Conservation (phyloP, 2,113 vertebrate genomes). For the Carassius gibelio region DNA sequence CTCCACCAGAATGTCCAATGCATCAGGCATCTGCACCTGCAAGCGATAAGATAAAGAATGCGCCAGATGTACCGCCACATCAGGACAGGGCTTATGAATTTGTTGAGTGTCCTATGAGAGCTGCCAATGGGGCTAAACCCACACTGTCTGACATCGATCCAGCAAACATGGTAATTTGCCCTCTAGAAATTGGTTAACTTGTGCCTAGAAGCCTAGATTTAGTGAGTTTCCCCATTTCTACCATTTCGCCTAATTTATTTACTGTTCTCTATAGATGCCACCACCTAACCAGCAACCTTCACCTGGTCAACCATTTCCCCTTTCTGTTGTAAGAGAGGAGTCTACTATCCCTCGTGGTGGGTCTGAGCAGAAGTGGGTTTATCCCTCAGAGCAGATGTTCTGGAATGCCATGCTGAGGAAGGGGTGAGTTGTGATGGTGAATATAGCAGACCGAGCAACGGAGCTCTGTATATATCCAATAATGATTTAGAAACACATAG, state of each 20-base stretch:
- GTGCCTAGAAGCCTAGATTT: background rate
- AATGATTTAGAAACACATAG: background rate
- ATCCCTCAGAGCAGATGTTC: conserved; percentile 91
- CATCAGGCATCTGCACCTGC: conserved; percentile 51
- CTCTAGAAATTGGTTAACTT: background rate
- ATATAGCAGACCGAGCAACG: background rate
- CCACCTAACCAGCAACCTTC: conserved; percentile 84
- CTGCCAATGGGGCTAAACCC: conserved; percentile 49
- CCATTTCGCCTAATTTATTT: background rate
- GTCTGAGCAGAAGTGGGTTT: conserved; percentile 87
- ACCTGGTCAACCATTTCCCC: conserved; percentile 77
- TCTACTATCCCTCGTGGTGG: conserved; percentile 82
- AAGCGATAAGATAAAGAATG: conserved; percentile 50
- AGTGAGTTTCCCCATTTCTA: background rate
- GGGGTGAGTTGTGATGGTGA: conserved; percentile 73
- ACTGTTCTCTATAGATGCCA: conserved; percentile 77
- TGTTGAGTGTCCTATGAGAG: conserved; percentile 78
- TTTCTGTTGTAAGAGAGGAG: conserved; percentile 82
- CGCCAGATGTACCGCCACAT: conserved; percentile 74
- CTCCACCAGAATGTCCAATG: conserved; percentile 75
- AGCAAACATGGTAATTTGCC: conserved; percentile 80
- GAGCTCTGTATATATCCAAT: background rate
- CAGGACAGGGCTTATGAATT: conserved; percentile 84
- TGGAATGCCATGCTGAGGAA: conserved; percentile 90
- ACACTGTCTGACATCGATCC: conserved; percentile 77